These are phyloP conservation scores for Cisticola juncidis DNA, from an alignment of 2,113 vertebrate species.

Conservation along the genomic window DNA sequence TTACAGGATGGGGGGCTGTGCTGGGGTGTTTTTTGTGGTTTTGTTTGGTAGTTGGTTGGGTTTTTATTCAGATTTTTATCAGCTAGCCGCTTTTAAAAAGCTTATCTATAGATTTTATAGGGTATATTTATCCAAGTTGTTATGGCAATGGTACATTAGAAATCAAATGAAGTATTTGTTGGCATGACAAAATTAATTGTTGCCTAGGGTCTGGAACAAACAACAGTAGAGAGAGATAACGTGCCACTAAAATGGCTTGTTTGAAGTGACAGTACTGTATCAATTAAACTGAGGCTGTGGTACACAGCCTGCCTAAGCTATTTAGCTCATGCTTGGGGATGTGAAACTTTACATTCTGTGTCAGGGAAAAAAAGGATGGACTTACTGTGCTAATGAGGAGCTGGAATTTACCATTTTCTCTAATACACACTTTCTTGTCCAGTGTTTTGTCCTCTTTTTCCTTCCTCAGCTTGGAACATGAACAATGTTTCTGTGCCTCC, in stretches of 20 bases:
- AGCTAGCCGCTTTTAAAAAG: neutral
- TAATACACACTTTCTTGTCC: neutral
- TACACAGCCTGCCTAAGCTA: neutral
- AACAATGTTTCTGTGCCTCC: neutral
- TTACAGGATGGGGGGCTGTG: neutral
- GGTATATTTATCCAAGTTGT: slow-evolving; percentile 45
- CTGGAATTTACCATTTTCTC: neutral
- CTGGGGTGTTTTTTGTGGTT: neutral
- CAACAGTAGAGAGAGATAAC: slow-evolving; percentile 52
- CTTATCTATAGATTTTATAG: slow-evolving; percentile 13
- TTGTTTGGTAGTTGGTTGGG: neutral
- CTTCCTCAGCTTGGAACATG: neutral
- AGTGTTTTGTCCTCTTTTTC: neutral
- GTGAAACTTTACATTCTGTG: neutral
- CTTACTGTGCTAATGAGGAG: neutral
- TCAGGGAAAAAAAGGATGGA: neutral
- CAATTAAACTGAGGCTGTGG: slow-evolving; percentile 26
- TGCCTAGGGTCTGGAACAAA: slow-evolving; percentile 59
- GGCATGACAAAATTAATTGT: slow-evolving; percentile 63
- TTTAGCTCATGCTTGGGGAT: slow-evolving; percentile 35
- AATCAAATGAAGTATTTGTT: slow-evolving; percentile 52
- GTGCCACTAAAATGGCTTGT: slow-evolving; percentile 35
- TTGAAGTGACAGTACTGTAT: slow-evolving; percentile 54
- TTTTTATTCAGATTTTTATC: neutral
- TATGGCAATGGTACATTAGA: slow-evolving; percentile 46